A percentile compares a stretch with the other conserved stretches of the same genome.
These are phyloP conservation scores for Anthoscopus minutus DNA, from an alignment of 2,113 vertebrate genomes.

Conservation along the genomic window DNA sequence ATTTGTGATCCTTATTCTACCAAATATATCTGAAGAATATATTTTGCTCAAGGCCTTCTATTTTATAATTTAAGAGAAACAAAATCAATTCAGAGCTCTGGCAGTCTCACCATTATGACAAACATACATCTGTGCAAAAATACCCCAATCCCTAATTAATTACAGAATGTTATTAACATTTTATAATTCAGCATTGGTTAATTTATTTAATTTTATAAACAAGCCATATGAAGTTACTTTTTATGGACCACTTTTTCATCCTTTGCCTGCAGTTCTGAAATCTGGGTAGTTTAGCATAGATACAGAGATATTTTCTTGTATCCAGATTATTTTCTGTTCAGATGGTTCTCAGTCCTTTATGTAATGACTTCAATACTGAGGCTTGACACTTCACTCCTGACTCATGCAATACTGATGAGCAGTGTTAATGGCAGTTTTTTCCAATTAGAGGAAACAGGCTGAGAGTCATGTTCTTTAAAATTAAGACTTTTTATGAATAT, in stretches of 20 bases:
- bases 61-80: slow-evolving; percentile 67
- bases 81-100: slow-evolving; percentile 53
- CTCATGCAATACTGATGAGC: not conserved
- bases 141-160: slow-evolving; percentile 28
- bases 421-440: not conserved
- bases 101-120: slow-evolving; percentile 38
- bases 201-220: slow-evolving; percentile 38
- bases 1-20: slow-evolving; percentile 63
- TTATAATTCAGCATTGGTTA: slow-evolving; percentile 21
- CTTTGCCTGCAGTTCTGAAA: not conserved
- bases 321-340: not conserved
- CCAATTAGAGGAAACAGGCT: not conserved
- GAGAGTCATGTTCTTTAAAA: not conserved
- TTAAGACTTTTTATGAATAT: not conserved
- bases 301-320: not conserved
- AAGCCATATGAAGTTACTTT: not conserved
- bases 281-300: not conserved
- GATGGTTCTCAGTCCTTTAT: not conserved
- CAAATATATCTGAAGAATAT: slow-evolving; percentile 63
- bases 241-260: not conserved
- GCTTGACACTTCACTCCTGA: not conserved
- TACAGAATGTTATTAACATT: slow-evolving; percentile 14
- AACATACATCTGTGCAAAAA: slow-evolving; percentile 53
- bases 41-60: slow-evolving; percentile 54
- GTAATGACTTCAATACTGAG: not conserved